A percentile compares a stretch with the other conserved stretches of the same genome.
Conservation (phyloP, 2,888 invertebrate species). For the Sialis fuliginosa region DNA sequence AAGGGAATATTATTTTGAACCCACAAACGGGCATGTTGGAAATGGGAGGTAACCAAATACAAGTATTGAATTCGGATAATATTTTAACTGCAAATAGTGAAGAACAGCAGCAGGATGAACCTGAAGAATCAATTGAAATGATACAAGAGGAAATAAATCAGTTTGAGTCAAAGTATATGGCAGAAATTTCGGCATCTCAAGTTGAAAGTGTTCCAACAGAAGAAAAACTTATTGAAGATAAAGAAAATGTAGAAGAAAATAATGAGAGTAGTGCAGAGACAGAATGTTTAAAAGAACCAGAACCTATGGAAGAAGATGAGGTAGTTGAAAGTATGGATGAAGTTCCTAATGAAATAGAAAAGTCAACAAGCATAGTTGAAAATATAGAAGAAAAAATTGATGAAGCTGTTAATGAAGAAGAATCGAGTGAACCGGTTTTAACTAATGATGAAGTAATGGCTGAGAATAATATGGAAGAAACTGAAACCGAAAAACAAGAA, state of each 20-base stretch:
- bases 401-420: conserved; percentile 1
- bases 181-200: background rate
- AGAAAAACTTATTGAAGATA: conserved; percentile 4
- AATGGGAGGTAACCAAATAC: conserved; percentile 5
- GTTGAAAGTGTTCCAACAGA: conserved; percentile 1
- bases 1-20: conserved; percentile 26
- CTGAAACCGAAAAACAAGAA: background rate
- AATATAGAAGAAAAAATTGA: background rate
- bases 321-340: background rate
- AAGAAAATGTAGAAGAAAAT: conserved; percentile 1
- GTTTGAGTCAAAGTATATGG: conserved; percentile 11
- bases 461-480: background rate
- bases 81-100: background rate
- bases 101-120: conserved; percentile 13
- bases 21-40: conserved; percentile 19
- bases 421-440: conserved; percentile 2
- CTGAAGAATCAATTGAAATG: conserved; percentile 24
- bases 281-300: background rate
- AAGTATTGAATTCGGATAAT: conserved; percentile 1
- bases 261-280: background rate
- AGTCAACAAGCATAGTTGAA: background rate
- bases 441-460: background rate
- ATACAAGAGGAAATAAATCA: conserved; percentile 23
- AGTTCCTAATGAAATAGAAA: background rate
- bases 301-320: conserved; percentile 2